These are phyloP conservation scores for Myotis lucifugus DNA, from an alignment of 2,113 vertebrate genomes.

Conservation along the genomic window DNA sequence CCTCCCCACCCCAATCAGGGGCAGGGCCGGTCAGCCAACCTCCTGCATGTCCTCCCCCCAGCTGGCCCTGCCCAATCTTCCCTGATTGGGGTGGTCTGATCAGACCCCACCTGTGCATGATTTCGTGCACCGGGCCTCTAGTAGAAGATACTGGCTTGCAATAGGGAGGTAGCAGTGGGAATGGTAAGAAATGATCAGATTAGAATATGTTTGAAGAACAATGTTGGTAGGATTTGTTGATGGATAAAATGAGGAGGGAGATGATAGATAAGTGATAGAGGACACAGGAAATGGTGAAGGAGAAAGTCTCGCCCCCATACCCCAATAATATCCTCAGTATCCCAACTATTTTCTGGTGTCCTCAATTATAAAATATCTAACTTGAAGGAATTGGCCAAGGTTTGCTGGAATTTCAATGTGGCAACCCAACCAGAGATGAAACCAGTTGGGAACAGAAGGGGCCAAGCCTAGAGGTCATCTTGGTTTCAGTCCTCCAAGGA, in stretches of 20 bases:
- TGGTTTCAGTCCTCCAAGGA: neutral
- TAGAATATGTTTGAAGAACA: neutral
- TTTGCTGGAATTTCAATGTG: neutral
- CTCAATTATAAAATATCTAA: constrained; percentile 19
- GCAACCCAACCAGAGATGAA: neutral
- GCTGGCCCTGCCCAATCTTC: too few species aligned
- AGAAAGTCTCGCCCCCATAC: neutral
- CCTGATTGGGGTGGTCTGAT: too few species aligned
- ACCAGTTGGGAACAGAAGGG: neutral
- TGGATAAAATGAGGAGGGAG: neutral
- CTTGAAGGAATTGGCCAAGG: neutral
- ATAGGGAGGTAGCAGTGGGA: neutral
- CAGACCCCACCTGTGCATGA: too few species aligned
- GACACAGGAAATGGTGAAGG: neutral
- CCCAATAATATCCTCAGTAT: neutral
- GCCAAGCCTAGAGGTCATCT: neutral
- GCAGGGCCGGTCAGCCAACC: too few species aligned
- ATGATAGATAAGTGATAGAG: neutral
- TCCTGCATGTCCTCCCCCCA: too few species aligned
- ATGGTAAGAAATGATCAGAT: neutral
- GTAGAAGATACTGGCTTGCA: neutral
- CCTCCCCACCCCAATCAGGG: too few species aligned
- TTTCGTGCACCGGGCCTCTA: too few species aligned
- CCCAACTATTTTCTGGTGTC: constrained; percentile 19
- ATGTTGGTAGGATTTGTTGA: neutral